Evolutionary conservation across 2,888 invertebrate species (phyloP).

Genomic region (Euphydryas editha): DNA sequence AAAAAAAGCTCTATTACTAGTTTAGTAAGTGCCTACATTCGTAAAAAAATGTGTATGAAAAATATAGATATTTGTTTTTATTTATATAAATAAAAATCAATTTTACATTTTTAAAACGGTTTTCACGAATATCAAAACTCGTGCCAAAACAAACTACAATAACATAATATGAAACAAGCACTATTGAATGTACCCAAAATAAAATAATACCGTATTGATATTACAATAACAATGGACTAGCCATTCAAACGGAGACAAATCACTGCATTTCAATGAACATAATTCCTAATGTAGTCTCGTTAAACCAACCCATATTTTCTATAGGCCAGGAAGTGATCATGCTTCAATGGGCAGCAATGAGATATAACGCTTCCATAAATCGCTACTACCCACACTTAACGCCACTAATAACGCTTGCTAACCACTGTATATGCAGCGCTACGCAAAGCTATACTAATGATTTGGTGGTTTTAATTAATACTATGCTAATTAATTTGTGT

Average conservation of each 20-base stretch:
- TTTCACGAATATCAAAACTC: too few species aligned
- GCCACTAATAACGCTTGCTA: constrained; percentile 5
- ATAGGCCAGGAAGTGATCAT: constrained; percentile 23
- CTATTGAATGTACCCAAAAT: not conserved
- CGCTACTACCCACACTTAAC: constrained; percentile 20
- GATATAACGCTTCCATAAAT: constrained; percentile 27
- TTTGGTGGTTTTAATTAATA: too few species aligned
- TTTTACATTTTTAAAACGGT: too few species aligned
- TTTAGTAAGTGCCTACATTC: too few species aligned
- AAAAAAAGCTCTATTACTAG: too few species aligned
- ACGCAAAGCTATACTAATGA: too few species aligned
- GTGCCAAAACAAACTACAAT: too few species aligned
- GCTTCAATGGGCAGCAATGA: constrained; percentile 28
- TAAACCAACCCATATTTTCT: constrained; percentile 20
- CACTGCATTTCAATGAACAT: constrained; percentile 6
- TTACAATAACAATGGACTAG: not conserved
- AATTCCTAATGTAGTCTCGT: constrained; percentile 23
- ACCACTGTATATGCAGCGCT: not conserved
- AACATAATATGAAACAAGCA: not conserved
- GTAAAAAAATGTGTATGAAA: too few species aligned
- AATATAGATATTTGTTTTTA: too few species aligned
- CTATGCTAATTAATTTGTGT: not conserved
- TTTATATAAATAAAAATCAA: too few species aligned
- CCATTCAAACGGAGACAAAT: constrained; percentile 14
- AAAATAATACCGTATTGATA: not conserved